These are phyloP conservation scores for Corythaeola cristata DNA, from an alignment of 2,113 vertebrate genomes.

Conservation along the genomic window DNA sequence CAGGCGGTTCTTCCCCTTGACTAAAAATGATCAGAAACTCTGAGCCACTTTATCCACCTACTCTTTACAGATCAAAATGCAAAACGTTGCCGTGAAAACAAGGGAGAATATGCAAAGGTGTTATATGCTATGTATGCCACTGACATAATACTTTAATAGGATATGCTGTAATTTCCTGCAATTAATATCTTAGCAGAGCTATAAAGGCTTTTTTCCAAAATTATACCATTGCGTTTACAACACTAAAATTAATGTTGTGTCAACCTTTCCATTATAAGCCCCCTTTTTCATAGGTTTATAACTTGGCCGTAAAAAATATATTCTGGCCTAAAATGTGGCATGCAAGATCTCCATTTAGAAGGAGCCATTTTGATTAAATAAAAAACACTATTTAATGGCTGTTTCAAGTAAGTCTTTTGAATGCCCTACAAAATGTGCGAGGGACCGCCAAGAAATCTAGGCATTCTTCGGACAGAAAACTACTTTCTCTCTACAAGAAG, in stretches of 20 bases:
- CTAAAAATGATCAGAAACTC: conserved; percentile 34
- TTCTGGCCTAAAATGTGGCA: conserved; percentile 48
- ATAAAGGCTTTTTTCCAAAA: conserved; percentile 70
- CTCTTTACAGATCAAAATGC: conserved; percentile 62
- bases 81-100: conserved; percentile 58
- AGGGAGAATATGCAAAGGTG: conserved; percentile 72
- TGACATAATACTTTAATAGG: conserved; percentile 78
- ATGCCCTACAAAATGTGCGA: not conserved
- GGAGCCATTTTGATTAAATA: conserved; percentile 31
- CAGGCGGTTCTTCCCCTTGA: not conserved
- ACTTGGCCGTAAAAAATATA: conserved; percentile 64
- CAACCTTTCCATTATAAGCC: conserved; percentile 77
- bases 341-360: conserved; percentile 32
- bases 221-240: conserved; percentile 74
- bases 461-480: not conserved
- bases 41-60: conserved; percentile 45
- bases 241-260: conserved; percentile 77
- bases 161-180: conserved; percentile 83
- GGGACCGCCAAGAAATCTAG: not conserved
- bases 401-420: not conserved
- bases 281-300: conserved; percentile 63
- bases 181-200: conserved; percentile 77
- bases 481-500: not conserved
- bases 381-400: conserved; percentile 11
- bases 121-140: conserved; percentile 66